Percentiles rank a stretch among this genome's conserved stretches.
These are phyloP conservation scores for Desmophyllum pertusum DNA, from an alignment of 92 coral and sea anemone species.

Conservation along the genomic window DNA sequence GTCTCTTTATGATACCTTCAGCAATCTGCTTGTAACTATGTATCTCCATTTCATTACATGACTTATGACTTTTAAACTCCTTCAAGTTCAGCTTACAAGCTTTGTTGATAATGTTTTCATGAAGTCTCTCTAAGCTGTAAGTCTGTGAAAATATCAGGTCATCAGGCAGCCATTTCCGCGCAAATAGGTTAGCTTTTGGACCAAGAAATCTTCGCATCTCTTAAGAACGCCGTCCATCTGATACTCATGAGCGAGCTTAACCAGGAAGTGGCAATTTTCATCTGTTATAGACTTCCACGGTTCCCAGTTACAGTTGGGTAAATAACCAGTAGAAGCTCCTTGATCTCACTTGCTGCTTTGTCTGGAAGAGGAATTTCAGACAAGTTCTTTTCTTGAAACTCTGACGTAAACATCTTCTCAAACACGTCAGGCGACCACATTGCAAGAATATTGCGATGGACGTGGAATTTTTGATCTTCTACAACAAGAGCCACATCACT, in stretches of 20 bases:
- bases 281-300: neutral
- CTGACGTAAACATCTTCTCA: too few species aligned
- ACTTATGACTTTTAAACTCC: neutral
- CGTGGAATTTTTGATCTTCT: neutral
- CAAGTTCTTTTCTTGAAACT: too few species aligned
- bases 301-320: neutral
- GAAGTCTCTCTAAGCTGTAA: neutral
- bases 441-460: neutral
- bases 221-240: too few species aligned
- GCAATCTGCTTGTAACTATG: neutral
- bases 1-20: neutral
- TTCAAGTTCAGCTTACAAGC: neutral
- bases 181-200: neutral
- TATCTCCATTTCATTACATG: neutral
- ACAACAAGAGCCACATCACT: neutral
- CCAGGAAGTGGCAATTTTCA: neutral
- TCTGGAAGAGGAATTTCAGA: constrained; percentile 7
- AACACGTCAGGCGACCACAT: too few species aligned
- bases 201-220: neutral
- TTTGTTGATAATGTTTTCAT: neutral
- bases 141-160: neutral
- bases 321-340: neutral
- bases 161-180: neutral
- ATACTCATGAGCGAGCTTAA: too few species aligned
- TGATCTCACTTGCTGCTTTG: neutral